Evolutionary conservation across 2,888 invertebrate species (phyloP).

Genomic region (Heliconius erato): DNA sequence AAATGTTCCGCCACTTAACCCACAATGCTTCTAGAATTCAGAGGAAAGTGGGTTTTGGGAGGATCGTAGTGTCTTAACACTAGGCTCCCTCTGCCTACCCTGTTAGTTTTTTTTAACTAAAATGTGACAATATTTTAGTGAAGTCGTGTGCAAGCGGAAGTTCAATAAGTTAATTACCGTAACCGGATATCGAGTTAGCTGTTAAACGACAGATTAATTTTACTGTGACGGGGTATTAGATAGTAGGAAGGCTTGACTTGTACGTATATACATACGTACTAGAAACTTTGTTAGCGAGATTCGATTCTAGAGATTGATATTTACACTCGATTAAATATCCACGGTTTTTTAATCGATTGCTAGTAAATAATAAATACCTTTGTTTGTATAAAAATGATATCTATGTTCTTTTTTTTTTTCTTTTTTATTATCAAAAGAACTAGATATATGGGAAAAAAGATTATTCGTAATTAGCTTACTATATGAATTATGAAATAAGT

Average conservation of each 20-base stretch:
- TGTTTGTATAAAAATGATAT: background rate
- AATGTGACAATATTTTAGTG: background rate
- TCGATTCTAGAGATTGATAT: background rate
- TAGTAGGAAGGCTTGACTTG: background rate
- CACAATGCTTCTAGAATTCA: no score
- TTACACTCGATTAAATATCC: background rate
- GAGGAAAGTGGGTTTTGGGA: no score
- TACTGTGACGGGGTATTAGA: background rate
- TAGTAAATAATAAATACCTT: background rate
- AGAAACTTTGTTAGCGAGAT: slow-evolving; percentile 4
- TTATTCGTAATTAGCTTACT: no score
- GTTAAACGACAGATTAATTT: slow-evolving; percentile 1
- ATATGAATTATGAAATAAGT: no score
- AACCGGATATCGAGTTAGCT: slow-evolving; percentile 10
- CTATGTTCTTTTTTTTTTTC: background rate
- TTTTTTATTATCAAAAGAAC: no score
- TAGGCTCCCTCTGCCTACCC: no score
- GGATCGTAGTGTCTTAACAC: no score
- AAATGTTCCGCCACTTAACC: no score
- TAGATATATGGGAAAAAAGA: no score
- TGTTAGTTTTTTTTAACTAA: no score
- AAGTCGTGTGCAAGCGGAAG: background rate
- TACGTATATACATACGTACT: background rate
- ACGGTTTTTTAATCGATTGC: background rate
- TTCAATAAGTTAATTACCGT: background rate